Conservation (phyloP, 1,140 invertebrate genomes). For the Hypothenemus hampei region DNA sequence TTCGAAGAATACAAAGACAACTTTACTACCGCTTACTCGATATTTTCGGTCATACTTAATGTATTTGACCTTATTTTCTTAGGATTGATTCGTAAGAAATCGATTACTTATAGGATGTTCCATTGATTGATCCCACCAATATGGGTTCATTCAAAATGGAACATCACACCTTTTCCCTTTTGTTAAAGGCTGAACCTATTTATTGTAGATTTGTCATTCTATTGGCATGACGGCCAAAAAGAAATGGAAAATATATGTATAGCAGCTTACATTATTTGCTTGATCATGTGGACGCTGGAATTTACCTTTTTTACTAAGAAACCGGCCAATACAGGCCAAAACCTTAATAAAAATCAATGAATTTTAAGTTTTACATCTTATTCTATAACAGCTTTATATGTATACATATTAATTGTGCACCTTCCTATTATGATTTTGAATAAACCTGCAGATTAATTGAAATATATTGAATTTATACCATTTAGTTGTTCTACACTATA, state of each 20-base stretch:
- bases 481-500: no score
- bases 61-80: constrained; percentile 28
- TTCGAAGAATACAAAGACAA: constrained; percentile 33
- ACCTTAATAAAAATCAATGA: no score
- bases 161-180: no score
- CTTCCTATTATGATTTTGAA: no score
- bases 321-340: neutral
- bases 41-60: constrained; percentile 36
- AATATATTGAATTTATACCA: no score
- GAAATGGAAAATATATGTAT: constrained; percentile 38
- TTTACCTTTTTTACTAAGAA: constrained; percentile 8
- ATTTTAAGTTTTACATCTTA: no score
- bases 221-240: constrained; percentile 30
- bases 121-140: neutral
- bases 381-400: no score
- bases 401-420: no score
- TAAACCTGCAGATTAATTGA: no score
- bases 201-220: constrained; percentile 35
- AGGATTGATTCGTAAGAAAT: constrained; percentile 32
- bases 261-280: constrained; percentile 31
- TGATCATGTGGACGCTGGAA: constrained; percentile 35
- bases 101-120: neutral
- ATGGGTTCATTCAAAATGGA: no score
- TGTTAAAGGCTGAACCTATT: no score
- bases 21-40: constrained; percentile 35